phyloP scores from a whole-genome alignment of 2,797 vertebrate genomes.

The Takifugu rubripes region DNA sequence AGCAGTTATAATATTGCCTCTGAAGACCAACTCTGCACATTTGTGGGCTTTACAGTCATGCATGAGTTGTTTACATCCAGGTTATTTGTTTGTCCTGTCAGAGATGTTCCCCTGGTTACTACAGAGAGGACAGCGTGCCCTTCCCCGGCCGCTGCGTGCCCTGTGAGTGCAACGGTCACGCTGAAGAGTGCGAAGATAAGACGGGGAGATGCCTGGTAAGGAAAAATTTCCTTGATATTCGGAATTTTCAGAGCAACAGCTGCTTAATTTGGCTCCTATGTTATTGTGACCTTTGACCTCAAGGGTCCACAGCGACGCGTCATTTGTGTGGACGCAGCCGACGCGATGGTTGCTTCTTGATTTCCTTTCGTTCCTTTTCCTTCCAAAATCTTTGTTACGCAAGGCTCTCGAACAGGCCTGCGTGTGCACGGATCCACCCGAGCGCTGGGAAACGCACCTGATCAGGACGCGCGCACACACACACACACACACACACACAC shows the following conservation, averaged over 20 bases:
- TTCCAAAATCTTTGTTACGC: constrained; percentile 36
- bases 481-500: too few species aligned
- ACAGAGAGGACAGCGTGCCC: constrained; percentile 72
- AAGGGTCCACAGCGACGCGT: background rate
- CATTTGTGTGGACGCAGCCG: constrained; percentile 2
- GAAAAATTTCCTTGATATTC: background rate
- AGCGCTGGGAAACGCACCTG: constrained; percentile 28
- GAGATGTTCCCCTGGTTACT: constrained; percentile 86
- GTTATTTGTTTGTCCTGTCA: constrained; percentile 48
- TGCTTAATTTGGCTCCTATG: too few species aligned
- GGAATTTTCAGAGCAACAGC: too few species aligned
- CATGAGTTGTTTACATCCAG: background rate
- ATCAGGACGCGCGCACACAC: background rate
- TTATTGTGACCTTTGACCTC: constrained; percentile 4
- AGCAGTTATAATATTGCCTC: too few species aligned
- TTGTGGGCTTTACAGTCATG: background rate
- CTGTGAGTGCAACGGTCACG: constrained; percentile 86
- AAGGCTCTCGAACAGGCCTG: constrained; percentile 51
- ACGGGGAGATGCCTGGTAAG: constrained; percentile 91
- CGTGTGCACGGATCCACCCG: constrained; percentile 29
- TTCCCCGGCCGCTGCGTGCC: constrained; percentile 79
- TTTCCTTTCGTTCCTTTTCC: constrained; percentile 3
- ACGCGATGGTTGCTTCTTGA: constrained; percentile 3
- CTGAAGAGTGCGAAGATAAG: constrained; percentile 82
- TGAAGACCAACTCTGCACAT: background rate